A percentile compares a stretch with the other conserved stretches of the same genome.
Conservation (phyloP, 1,140 invertebrate species). For the Lepidurus couesii region DNA sequence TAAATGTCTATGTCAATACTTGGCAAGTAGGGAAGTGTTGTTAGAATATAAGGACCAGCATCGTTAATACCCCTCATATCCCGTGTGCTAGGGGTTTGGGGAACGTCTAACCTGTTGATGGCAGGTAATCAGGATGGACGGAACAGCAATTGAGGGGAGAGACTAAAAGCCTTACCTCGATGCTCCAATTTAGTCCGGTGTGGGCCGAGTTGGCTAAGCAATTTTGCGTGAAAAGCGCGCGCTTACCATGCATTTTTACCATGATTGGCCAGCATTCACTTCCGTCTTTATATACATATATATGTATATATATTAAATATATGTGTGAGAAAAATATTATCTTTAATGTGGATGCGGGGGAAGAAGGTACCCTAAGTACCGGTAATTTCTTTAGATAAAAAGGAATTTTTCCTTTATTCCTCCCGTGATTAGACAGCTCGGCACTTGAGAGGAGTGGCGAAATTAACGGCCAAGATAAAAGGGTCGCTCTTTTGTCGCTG, state of each 20-base stretch:
- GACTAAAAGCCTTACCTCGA: background rate
- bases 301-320: too few species aligned
- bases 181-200: too few species aligned
- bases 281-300: too few species aligned
- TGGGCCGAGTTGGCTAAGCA: too few species aligned
- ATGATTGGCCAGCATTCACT: too few species aligned
- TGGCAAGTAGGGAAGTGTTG: background rate
- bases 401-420: background rate
- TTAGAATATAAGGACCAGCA: background rate
- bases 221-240: too few species aligned
- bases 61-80: constrained; percentile 12
- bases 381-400: background rate
- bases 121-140: background rate
- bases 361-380: background rate
- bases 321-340: too few species aligned
- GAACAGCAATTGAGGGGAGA: background rate
- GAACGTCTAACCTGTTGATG: background rate
- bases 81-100: background rate
- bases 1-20: background rate
- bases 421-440: background rate
- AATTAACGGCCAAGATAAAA: background rate
- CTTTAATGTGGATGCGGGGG: background rate
- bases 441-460: background rate
- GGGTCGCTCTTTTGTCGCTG: background rate
- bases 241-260: too few species aligned